Percentiles rank a stretch among this genome's conserved stretches.
phyloP scores from a whole-genome alignment of 53 echinoderm and acorn worm species.

The Holothuria scabra region DNA sequence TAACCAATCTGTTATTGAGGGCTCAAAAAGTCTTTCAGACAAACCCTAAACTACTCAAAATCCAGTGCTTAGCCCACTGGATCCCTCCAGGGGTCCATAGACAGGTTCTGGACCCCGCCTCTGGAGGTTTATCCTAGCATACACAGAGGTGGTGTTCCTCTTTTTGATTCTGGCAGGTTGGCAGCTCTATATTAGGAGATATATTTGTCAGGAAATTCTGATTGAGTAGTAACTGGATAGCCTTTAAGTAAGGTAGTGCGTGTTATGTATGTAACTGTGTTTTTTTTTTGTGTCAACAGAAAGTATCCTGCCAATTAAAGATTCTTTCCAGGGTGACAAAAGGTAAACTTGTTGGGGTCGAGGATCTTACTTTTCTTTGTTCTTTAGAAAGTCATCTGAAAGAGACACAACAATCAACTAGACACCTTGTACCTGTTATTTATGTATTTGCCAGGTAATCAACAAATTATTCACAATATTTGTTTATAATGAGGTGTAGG shows the following conservation, averaged over 20 bases:
- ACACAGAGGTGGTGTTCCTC: too few species aligned
- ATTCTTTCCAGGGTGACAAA: background rate
- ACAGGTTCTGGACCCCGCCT: too few species aligned
- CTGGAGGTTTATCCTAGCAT: too few species aligned
- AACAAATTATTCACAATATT: background rate
- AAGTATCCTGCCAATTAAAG: background rate
- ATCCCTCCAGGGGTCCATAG: too few species aligned
- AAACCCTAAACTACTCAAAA: too few species aligned
- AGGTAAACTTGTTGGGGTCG: conserved; percentile 4
- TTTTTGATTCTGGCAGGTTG: too few species aligned
- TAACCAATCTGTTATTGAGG: too few species aligned
- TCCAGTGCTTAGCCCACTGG: too few species aligned
- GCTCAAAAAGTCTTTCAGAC: too few species aligned
- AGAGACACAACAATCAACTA: background rate
- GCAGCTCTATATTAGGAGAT: too few species aligned
- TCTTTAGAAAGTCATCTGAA: background rate
- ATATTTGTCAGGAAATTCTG: too few species aligned
- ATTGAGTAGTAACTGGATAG: too few species aligned
- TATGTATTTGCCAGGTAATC: conserved; percentile 13
- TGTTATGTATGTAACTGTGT: background rate
- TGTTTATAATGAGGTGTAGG: background rate
- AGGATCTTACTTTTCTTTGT: background rate
- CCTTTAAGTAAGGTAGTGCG: background rate
- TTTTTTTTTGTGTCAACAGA: conserved; percentile 8
- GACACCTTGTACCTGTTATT: background rate